These are phyloP conservation scores for Ophiodon elongatus DNA, from an alignment of 2,113 vertebrate genomes.

Conservation along the genomic window DNA sequence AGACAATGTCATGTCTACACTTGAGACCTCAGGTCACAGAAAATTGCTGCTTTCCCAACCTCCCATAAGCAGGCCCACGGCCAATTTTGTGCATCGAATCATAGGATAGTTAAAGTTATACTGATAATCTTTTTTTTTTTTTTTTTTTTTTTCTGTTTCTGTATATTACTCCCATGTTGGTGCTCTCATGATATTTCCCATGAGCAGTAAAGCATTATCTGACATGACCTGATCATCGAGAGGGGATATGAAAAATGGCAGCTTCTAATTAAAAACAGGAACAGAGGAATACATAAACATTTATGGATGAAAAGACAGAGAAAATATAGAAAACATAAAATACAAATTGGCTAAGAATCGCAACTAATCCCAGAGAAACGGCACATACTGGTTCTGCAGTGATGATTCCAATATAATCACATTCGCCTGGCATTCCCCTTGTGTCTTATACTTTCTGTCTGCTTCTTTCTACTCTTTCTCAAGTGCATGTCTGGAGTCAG, in stretches of 20 bases:
- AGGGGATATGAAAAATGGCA: constrained; percentile 6
- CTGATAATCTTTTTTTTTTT: neutral
- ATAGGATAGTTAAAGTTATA: neutral
- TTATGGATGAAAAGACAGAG: neutral
- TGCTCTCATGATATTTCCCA: neutral
- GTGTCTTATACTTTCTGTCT: constrained; percentile 16
- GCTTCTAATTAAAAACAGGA: neutral
- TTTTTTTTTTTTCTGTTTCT: neutral
- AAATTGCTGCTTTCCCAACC: constrained; percentile 22
- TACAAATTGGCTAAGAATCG: neutral
- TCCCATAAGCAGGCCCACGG: constrained; percentile 6
- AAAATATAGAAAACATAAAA: neutral
- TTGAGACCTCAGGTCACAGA: constrained; percentile 1
- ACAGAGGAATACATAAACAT: constrained; percentile 5
- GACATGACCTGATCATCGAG: neutral
- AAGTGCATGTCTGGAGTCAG: constrained; percentile 10
- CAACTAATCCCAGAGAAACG: neutral
- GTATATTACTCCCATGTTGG: neutral
- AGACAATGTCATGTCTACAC: constrained; percentile 39
- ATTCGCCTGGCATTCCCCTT: neutral
- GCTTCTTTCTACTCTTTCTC: constrained; percentile 1
- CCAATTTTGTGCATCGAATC: constrained; percentile 13
- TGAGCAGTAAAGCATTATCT: constrained; percentile 23
- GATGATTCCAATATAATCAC: neutral
- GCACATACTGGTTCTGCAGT: neutral